Percentiles rank a stretch among this genome's conserved stretches.
phyloP scores from a whole-genome alignment of 2,888 invertebrate species.

The Orthonevra nobilis region DNA sequence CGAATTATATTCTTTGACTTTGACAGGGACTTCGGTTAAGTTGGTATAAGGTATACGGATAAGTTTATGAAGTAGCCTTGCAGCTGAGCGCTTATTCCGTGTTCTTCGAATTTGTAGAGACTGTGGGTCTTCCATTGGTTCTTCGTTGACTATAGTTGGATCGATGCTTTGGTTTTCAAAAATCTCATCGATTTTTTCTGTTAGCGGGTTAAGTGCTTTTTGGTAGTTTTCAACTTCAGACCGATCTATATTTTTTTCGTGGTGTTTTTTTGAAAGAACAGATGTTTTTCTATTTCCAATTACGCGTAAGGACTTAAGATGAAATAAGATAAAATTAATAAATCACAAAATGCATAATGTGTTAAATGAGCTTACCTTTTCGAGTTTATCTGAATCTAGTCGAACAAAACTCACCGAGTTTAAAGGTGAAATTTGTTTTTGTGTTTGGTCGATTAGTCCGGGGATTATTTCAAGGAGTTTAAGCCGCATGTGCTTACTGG shows the following conservation, averaged over 20 bases:
- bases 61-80: constrained; percentile 76
- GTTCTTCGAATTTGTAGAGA: not conserved
- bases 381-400: no score
- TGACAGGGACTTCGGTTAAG: constrained; percentile 73
- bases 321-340: no score
- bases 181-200: no score
- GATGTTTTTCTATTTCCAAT: no score
- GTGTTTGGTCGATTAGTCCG: constrained; percentile 84
- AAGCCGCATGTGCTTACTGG: constrained; percentile 82
- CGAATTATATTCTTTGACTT: constrained; percentile 42
- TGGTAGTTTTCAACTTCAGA: no score
- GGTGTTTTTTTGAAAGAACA: no score
- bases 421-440: constrained; percentile 83
- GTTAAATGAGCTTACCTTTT: constrained; percentile 81
- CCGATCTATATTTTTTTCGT: no score
- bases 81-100: constrained; percentile 69
- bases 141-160: constrained; percentile 76
- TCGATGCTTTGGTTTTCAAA: no score
- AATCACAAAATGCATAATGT: no score
- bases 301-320: no score
- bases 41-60: constrained; percentile 74
- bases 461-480: constrained; percentile 85
- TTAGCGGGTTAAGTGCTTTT: no score
- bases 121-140: constrained; percentile 68
- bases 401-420: no score